Conservation (phyloP, 2,888 invertebrate species). For the Noctua janthina region DNA sequence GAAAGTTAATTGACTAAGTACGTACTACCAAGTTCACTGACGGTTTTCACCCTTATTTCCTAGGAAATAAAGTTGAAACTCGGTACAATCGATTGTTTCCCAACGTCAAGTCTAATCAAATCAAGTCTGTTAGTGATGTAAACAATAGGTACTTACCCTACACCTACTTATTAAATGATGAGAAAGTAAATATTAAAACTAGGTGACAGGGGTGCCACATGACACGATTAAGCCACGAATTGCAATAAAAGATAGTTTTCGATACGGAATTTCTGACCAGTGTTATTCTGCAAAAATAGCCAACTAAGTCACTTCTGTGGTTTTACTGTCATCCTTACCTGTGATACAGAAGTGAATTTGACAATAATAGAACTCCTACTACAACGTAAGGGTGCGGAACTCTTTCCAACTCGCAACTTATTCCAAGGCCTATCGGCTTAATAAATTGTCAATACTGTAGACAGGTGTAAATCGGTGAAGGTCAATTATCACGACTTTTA, state of each 20-base stretch:
- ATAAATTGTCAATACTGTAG: conserved; percentile 44
- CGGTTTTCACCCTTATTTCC: too few relatives aligned
- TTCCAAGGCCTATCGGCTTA: conserved; percentile 20
- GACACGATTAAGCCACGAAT: background rate
- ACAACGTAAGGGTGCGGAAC: conserved; percentile 26
- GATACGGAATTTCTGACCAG: too few relatives aligned
- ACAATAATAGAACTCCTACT: background rate
- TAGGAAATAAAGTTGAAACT: too few relatives aligned
- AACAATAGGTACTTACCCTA: conserved; percentile 4
- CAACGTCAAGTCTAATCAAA: background rate
- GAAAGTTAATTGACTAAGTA: conserved; percentile 24
- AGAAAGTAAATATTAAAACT: background rate
- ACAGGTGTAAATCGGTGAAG: conserved; percentile 56
- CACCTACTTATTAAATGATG: background rate
- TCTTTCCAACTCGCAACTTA: background rate
- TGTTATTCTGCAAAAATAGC: background rate
- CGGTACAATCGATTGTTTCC: too few relatives aligned
- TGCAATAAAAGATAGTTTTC: background rate
- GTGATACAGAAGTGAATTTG: background rate
- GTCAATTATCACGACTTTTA: conserved; percentile 53
- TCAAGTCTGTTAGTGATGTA: background rate
- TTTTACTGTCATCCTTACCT: background rate
- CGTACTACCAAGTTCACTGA: too few relatives aligned
- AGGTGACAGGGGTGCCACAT: too few relatives aligned
- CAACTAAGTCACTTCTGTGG: background rate